Evolutionary conservation across 2,888 invertebrate species (phyloP), one percentile per base, ranked within the genome.

Genomic region (Chromoteleia sp.): DNA sequence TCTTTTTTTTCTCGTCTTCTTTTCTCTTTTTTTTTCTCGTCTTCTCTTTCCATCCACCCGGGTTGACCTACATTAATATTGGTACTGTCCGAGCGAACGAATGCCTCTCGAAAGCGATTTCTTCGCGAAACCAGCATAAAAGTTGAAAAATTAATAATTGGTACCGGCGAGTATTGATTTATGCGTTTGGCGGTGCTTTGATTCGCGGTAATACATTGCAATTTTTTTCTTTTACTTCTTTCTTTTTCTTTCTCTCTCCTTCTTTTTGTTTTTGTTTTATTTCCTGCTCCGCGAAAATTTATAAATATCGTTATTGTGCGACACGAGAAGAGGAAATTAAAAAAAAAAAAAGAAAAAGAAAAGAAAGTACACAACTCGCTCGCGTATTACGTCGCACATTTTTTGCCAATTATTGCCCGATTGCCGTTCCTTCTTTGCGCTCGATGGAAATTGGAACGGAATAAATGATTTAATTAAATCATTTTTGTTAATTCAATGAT

Each of bases 61-160:
- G n/a, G n/a, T 43, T 12, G 74, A 63, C 74, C 74, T 65, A 63
- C 43, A 63, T 74, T 54, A 56, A 39, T 52, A 65, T 41, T 33
- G 74, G 33, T 30, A 14, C 43, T 63, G 63, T 54, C 63, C 73
- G 52, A 58, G 59, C 52, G 67, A 39, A 58, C 54, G 74, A 36
- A 59, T 45, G 7, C 63, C 54, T 43, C 63, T 54, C 45, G 41
- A 61, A 71, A 59, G 56, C 71, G 61, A 54, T 63, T 63, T 50
- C 73, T 74, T 65, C 56, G 65, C 65, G 48, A 17, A 74, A 74
- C 56, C 56, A 74, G 48, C 56, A 58, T 58, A 65, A 74, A 48
- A 65, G 56, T 50, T 65, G 61, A 21, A 63, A 73, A 67, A 75
- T 67, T 58, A 67, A 75, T 75, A 75, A 67, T 50, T 58, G 67